Evolutionary conservation across 2,888 invertebrate species (phyloP), one percentile per base, ranked within the genome.

Genomic region (Lasioglossum morio): DNA sequence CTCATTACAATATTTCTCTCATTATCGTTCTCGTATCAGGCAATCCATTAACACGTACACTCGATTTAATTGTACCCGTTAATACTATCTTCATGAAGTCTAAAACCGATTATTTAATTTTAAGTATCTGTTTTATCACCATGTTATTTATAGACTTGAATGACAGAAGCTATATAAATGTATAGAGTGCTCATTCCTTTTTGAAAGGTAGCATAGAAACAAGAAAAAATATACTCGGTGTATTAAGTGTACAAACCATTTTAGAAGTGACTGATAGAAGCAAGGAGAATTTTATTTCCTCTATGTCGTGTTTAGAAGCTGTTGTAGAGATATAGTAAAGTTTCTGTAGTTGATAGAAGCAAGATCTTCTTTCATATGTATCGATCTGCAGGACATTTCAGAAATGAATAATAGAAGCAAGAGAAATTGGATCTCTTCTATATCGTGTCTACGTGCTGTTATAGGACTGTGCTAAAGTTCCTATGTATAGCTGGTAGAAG

Each of bases 61-160:
- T 57, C 12, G 12, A n/a, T 57, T 57, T 12, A 57, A 23, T n/a
- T n/a, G 12, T 1, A n/a, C 12, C 10, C n/a, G n/a, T n/a, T n/a
- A 3, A 4, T 57, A n/a, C 12, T 57, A n/a, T 57, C 12, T n/a
- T n/a, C n/a, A 10, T n/a, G 1, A 10, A n/a, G n/a, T 12, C 2
- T 12, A 12, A 57, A 57, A 57, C 12, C n/a, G 57, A n/a, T 57
- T 12, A 12, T 57, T n/a, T n/a, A 57, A n/a, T 57, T 57, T n/a
- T n/a, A 57, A 57, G 57, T 57, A 57, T 57, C n/a, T 57, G n/a
- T 57, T 57, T 57, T 57, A 57, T 57, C n/a, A 12, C n/a, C 57
- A 1, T 2, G 10, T n/a, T n/a, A 4, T n/a, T 57, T 10, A 57
- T 12, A n/a, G 57, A 12, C 57, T 57, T 1, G n/a, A 57, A 0